phyloP scores from a whole-genome alignment of 2,797 vertebrate species.

The Enteromius paludinosus region DNA sequence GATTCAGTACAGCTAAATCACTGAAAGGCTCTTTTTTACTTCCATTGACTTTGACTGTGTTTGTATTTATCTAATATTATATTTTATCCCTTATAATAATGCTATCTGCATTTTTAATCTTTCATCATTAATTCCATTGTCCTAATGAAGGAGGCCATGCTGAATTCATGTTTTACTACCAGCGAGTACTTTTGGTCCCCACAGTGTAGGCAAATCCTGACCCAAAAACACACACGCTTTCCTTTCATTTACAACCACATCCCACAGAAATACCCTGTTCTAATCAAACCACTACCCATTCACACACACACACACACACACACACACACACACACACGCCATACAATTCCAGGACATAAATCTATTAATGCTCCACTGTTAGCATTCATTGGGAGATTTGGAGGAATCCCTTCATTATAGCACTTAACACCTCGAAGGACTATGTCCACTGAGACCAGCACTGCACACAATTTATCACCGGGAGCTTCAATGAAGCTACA shows the following conservation, averaged over 20 bases:
- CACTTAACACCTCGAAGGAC: constrained; percentile 73
- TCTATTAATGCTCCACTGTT: constrained; percentile 70
- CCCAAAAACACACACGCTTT: constrained; percentile 13
- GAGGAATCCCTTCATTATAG: constrained; percentile 76
- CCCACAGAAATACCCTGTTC: constrained; percentile 20
- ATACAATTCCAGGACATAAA: constrained; percentile 67
- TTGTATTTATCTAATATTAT: neutral
- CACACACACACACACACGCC: constrained; percentile 26
- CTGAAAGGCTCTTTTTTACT: neutral
- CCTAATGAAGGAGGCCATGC: neutral
- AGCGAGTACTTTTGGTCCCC: neutral
- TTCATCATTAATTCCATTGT: neutral
- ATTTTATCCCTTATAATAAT: neutral
- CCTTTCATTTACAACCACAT: constrained; percentile 37
- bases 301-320: constrained; percentile 34
- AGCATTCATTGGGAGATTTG: constrained; percentile 66
- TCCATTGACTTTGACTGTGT: neutral
- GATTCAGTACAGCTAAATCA: neutral
- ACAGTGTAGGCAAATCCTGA: neutral
- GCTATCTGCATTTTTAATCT: neutral
- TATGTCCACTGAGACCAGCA: constrained; percentile 69
- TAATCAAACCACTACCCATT: constrained; percentile 30
- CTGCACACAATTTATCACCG: constrained; percentile 74
- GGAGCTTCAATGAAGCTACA: constrained; percentile 67
- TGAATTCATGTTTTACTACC: neutral